Conservation (phyloP, 2,113 vertebrate species). For the Corythornis vintsioides region DNA sequence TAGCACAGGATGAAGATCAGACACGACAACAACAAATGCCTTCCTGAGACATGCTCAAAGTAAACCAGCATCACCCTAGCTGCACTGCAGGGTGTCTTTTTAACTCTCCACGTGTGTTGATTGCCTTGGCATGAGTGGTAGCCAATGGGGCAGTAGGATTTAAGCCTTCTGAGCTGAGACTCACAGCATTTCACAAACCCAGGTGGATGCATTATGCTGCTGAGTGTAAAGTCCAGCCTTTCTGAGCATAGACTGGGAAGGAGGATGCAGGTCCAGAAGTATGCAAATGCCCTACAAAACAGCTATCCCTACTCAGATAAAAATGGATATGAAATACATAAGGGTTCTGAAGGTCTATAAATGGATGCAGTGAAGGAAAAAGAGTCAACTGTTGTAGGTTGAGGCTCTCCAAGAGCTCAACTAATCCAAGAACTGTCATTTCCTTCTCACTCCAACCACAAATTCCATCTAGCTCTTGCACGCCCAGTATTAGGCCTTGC, state of each 20-base stretch:
- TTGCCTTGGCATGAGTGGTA: not conserved
- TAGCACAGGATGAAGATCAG: not conserved
- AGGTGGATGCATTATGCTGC: not conserved
- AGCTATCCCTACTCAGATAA: not conserved
- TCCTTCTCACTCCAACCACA: not conserved
- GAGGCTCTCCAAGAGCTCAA: not conserved
- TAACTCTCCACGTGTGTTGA: not conserved
- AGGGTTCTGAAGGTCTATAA: not conserved
- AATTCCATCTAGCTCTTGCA: not conserved
- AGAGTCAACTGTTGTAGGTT: not conserved
- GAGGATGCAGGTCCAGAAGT: not conserved
- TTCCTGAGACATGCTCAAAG: not conserved
- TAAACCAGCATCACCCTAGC: not conserved
- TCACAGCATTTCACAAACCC: not conserved
- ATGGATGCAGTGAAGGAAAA: not conserved
- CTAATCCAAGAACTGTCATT: not conserved
- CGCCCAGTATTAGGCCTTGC: not conserved
- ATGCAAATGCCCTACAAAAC: not conserved
- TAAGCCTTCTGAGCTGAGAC: not conserved
- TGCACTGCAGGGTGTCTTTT: not conserved
- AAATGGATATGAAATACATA: not conserved
- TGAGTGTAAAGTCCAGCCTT: not conserved
- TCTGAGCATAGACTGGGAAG: not conserved
- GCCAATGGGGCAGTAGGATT: fast-evolving
- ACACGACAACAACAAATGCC: not conserved